A percentile compares a stretch with the other conserved stretches of the same genome.
Evolutionary conservation across 2,888 invertebrate genomes (phyloP).

Genomic region (Drosophila monieri): DNA sequence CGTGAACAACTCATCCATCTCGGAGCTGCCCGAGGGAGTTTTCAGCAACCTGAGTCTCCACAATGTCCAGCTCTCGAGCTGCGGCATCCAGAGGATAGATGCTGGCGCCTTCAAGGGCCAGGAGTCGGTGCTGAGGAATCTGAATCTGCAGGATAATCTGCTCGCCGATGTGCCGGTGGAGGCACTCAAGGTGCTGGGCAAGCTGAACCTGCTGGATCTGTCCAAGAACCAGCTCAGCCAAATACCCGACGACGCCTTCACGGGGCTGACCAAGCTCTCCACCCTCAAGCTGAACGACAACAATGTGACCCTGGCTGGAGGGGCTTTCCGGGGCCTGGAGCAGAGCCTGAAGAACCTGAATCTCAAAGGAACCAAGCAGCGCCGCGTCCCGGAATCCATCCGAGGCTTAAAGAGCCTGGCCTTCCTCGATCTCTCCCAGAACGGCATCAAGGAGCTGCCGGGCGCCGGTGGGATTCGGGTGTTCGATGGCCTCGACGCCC

Average conservation of each 20-base stretch:
- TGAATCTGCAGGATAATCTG: slow-evolving; percentile 94
- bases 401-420: slow-evolving; percentile 91
- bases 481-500: slow-evolving; percentile 91
- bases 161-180: slow-evolving; percentile 91
- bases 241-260: slow-evolving; percentile 91
- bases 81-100: slow-evolving; percentile 89
- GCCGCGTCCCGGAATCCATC: slow-evolving; percentile 91
- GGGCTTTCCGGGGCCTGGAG: slow-evolving; percentile 92
- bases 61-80: slow-evolving; percentile 93
- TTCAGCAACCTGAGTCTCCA: slow-evolving; percentile 89
- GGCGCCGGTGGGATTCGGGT: slow-evolving; percentile 88
- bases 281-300: slow-evolving; percentile 95
- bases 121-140: slow-evolving; percentile 90
- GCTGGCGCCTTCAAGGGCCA: slow-evolving; percentile 92
- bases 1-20: slow-evolving; percentile 93
- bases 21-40: slow-evolving; percentile 87
- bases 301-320: slow-evolving; percentile 89
- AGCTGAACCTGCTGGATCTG: slow-evolving; percentile 91
- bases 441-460: slow-evolving; percentile 92
- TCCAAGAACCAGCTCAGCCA: slow-evolving; percentile 91
- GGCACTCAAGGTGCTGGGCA: slow-evolving; percentile 88
- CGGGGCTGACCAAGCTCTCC: slow-evolving; percentile 88
- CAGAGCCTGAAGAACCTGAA: slow-evolving; percentile 93
- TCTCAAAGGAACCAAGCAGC: slow-evolving; percentile 93
- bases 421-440: slow-evolving; percentile 95